Conservation (phyloP, 2,113 vertebrate genomes). For the Typhlomys cinereus region DNA sequence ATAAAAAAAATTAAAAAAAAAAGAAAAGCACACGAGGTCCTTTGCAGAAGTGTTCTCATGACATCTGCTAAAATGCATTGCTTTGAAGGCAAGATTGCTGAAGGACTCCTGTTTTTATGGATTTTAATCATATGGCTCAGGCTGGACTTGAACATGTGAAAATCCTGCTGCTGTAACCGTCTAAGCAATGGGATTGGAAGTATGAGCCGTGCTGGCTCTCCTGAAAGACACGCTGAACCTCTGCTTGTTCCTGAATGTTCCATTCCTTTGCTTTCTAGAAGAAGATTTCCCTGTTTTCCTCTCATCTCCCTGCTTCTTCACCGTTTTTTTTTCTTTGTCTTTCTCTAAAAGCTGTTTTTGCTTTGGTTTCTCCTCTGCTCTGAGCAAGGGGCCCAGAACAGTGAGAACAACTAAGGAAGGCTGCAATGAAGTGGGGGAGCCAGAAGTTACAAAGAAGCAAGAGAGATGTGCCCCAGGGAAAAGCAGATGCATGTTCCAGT, state of each 20-base stretch:
- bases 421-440: background rate
- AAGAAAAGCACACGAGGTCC: background rate
- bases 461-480: accelerated
- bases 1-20: background rate
- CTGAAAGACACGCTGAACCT: background rate
- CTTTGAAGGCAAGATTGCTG: background rate
- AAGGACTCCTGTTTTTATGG: background rate
- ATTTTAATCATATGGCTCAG: background rate
- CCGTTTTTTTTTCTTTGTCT: background rate
- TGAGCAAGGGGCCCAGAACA: background rate
- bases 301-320: background rate
- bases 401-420: background rate
- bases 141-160: background rate
- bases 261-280: background rate
- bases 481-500: background rate
- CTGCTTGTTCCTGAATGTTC: background rate
- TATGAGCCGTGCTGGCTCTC: background rate
- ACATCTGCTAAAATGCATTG: background rate
- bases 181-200: background rate
- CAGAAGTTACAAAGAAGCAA: background rate
- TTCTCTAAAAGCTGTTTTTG: background rate
- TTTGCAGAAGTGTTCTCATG: too few species aligned
- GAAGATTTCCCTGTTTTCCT: background rate
- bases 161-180: background rate
- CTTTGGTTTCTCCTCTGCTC: background rate